A percentile compares a stretch with the other conserved stretches of the same genome.
phyloP scores from a whole-genome alignment of 2,113 vertebrate genomes.

The Pagrus major region DNA sequence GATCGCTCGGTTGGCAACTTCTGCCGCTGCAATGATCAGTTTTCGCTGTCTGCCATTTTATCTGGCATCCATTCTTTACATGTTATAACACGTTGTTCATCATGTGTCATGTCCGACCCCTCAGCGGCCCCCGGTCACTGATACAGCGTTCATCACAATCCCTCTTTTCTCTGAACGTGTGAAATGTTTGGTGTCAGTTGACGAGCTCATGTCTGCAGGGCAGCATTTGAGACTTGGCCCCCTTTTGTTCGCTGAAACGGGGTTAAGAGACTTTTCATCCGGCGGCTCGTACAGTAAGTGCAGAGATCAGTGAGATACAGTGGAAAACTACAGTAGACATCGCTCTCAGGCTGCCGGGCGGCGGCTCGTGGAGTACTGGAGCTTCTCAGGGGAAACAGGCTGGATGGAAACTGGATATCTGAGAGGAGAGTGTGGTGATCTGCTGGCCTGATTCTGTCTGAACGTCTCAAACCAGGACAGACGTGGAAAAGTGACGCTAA shows the following conservation, averaged over 20 bases:
- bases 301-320: not conserved
- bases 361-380: too few relatives aligned
- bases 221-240: slow-evolving; percentile 2
- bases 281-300: not conserved
- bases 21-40: too few relatives aligned
- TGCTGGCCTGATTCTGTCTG: not conserved
- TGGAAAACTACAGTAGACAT: slow-evolving; percentile 30
- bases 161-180: slow-evolving; percentile 1
- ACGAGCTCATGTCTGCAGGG: not conserved
- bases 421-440: not conserved
- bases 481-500: too few relatives aligned
- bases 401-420: slow-evolving; percentile 6
- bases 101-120: not conserved
- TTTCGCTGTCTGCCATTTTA: too few relatives aligned
- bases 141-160: not conserved
- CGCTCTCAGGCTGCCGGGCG: not conserved
- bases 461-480: not conserved
- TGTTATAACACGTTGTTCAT: not conserved
- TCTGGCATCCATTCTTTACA: too few relatives aligned
- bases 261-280: slow-evolving; percentile 11
- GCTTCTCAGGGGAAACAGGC: not conserved
- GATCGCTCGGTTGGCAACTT: too few relatives aligned
- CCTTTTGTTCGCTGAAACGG: not conserved
- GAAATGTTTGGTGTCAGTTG: slow-evolving; percentile 3
- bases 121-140: not conserved